These are phyloP conservation scores for Dasyurus viverrinus DNA, from an alignment of 2,113 vertebrate genomes.

Conservation along the genomic window DNA sequence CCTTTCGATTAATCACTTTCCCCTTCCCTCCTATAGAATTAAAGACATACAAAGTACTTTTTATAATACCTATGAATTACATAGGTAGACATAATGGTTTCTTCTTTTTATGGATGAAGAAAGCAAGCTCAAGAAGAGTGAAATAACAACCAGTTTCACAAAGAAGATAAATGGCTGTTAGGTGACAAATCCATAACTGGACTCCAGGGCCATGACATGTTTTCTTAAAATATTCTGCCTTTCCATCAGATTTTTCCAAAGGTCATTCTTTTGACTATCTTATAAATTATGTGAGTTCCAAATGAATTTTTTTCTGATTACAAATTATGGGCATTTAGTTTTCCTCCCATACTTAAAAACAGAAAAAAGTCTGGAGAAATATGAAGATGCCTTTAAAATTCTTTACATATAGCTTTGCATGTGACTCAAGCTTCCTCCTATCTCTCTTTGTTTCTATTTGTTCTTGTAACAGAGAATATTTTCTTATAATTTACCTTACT, in stretches of 20 bases:
- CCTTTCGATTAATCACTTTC: neutral
- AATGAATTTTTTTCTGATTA: neutral
- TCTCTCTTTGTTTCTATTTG: slow-evolving; percentile 50
- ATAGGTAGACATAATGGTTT: neutral
- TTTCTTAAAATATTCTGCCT: neutral
- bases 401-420: neutral
- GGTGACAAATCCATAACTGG: neutral
- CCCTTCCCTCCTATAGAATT: neutral
- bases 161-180: neutral
- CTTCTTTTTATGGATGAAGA: neutral
- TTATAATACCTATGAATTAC: neutral
- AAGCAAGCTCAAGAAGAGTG: neutral
- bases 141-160: neutral
- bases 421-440: neutral
- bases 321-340: neutral
- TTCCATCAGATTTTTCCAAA: neutral
- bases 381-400: slow-evolving; percentile 21
- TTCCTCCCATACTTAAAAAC: slow-evolving; percentile 10
- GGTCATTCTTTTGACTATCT: neutral
- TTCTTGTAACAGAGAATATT: slow-evolving; percentile 47
- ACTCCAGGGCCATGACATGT: neutral
- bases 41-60: neutral
- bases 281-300: neutral
- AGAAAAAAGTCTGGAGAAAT: slow-evolving; percentile 51
- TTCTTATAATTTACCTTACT: neutral